Conservation (phyloP, 2,797 vertebrate species). For the Melanotaenia trifasciata region DNA sequence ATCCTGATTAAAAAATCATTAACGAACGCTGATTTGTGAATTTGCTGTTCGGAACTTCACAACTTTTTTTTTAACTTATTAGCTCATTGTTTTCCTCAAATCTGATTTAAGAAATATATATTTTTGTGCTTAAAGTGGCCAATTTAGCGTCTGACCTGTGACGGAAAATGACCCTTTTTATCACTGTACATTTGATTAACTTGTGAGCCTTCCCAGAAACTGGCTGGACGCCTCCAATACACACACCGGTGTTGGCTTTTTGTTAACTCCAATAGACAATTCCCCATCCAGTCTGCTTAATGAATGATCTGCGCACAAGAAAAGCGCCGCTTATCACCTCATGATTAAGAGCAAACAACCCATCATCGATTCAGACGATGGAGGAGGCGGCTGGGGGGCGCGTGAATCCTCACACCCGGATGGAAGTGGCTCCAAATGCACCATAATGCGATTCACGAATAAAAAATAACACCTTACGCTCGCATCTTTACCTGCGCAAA, state of each 20-base stretch:
- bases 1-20: no score
- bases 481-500: constrained; percentile 47
- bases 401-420: constrained; percentile 69
- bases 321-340: constrained; percentile 80
- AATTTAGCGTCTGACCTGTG: neutral
- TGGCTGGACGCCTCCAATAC: constrained; percentile 60
- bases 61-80: no score
- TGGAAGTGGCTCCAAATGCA: constrained; percentile 68
- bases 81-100: no score
- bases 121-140: no score
- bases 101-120: no score
- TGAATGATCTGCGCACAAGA: constrained; percentile 73
- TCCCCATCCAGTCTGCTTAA: constrained; percentile 69
- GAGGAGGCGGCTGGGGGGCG: constrained; percentile 15
- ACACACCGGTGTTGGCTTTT: constrained; percentile 51
- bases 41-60: no score
- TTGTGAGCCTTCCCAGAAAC: neutral
- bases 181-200: neutral
- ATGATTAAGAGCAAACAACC: constrained; percentile 82
- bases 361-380: constrained; percentile 72
- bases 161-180: neutral
- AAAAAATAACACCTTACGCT: constrained; percentile 59
- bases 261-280: constrained; percentile 56
- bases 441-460: constrained; percentile 66
- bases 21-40: no score